Base-by-base conservation (phyloP, 2,888 invertebrate species). In the Caenorhabditis auriculariae region DNA sequence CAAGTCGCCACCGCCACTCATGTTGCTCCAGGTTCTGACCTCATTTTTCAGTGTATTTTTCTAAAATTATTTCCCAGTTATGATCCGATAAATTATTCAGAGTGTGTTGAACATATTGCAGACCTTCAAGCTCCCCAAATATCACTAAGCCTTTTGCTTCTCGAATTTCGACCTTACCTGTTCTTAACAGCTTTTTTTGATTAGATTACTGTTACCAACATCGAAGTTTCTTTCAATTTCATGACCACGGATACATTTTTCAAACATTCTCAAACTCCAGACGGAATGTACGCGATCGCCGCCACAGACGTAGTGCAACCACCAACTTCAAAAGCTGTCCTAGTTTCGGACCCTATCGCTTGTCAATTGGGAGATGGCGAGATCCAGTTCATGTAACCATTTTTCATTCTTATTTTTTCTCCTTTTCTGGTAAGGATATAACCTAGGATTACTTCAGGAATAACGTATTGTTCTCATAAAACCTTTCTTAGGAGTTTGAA, bases 241-340 rank as follows among this genome's bases (percentile, higher is more conserved):
- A 35, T 35, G 15, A 54, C 21, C 7, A 15, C 15, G 23, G 32
- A n/a, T n/a, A 24, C 7, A 15, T 32, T 17, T 41, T 47, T 15
- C 37, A 7, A 9, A 24, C 26, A 24, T 26, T 26, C 19, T 41
- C 9, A n/a, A 15, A 45, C 43, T 66, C 54, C 43, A 77, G 79
- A 79, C 27, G 79, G 79, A 19, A 66, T 54, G 42, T 79, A 80
- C 53, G 74, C 73, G 0, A 79, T 79, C 35, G 79, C 72, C 12
- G 79, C 77, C 6, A 71, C 77, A 19, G 76, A 78, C 55, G 65
- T 66, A 24, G 55, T 73, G 24, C 75, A 76, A 44, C 61, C 74
- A 27, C 52, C 77, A 1, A 66, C 59, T 1, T 50, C 71, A 12
- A 77, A 78, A 44, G 79, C 79, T 6, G 66, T 79, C 19, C 66